Base-by-base conservation (phyloP, 2,888 invertebrate species). In the Torymus aiolomorphi region DNA sequence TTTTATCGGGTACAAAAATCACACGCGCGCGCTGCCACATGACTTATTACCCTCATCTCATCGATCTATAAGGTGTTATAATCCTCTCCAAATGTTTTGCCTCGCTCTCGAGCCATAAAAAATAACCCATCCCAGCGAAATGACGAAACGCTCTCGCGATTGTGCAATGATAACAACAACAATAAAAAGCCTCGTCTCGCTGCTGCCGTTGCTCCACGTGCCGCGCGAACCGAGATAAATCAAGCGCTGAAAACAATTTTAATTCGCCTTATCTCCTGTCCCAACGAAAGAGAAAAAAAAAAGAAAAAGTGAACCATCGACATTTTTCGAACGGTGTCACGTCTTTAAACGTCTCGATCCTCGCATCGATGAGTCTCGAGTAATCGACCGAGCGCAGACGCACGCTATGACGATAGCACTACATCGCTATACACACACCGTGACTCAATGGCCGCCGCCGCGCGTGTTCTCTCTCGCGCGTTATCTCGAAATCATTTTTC, bases 401-500 rank as follows among this genome's bases (percentile, higher is more conserved):
- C 42, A 8, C 42, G 42, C 42, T 42, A 42, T 42, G 42, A 42
- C 42, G 42, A 42, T 42, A 42, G 8, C 42, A 8, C 42, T 42
- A 8, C 8, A 42, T 42, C 3, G 3, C 3, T 24, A 24, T 24
- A 31, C 8, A 31, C 42, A 10, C 8, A 42, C 42, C 8, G 67
- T 78, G 78, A 78, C 67, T 78, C 73, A 78, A 72, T 73, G 62
- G 24, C 52, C 20, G 51, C 56, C 18, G 62, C 49, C n/a, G 13
- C 42, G 42, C 42, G 5, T 42, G 8, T 31, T 31, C 31, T 42
- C 42, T 42, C 42, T 42, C 42, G 42, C 42, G 42, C 42, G 42
- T 78, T 78, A 78, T 78, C 78, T 78, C 61, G 62, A 73, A 61
- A 78, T 78, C 78, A 62, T 73, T 78, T 78, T 66, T 69, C 77